Evolutionary conservation across 2,888 invertebrate species (phyloP).

Genomic region (Phaedon cochleariae): DNA sequence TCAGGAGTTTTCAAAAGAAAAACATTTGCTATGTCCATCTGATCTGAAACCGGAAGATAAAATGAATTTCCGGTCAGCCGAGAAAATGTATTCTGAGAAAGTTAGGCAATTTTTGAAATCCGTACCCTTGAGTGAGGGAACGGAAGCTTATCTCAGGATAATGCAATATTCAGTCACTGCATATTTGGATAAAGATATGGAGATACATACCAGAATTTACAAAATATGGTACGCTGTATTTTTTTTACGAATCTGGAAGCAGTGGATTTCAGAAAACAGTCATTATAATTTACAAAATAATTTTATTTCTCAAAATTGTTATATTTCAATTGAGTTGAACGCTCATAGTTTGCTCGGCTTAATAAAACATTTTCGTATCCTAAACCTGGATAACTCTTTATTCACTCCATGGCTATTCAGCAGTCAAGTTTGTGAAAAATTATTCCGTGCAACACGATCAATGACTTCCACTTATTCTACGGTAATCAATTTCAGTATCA

Average conservation of each 20-base stretch:
- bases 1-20: too few relatives aligned
- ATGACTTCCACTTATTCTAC: too few relatives aligned
- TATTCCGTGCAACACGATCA: too few relatives aligned
- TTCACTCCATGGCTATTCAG: constrained; percentile 8
- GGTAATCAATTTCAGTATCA: constrained; percentile 29
- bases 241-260: constrained; percentile 26
- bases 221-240: constrained; percentile 30
- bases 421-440: constrained; percentile 24
- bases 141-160: constrained; percentile 26
- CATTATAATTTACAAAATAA: constrained; percentile 20
- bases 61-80: too few relatives aligned
- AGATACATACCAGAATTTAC: constrained; percentile 17
- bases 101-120: too few relatives aligned
- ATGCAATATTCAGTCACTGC: constrained; percentile 25
- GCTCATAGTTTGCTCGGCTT: constrained; percentile 18
- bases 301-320: constrained; percentile 26
- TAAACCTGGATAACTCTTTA: background rate
- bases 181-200: constrained; percentile 15
- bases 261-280: constrained; percentile 8
- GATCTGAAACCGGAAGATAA: too few relatives aligned
- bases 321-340: constrained; percentile 31
- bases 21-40: too few relatives aligned
- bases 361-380: too few relatives aligned
- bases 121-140: constrained; percentile 23
- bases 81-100: too few relatives aligned